These are phyloP conservation scores for Parambassis ranga DNA, from an alignment of 2,797 vertebrate species.

Conservation along the genomic window DNA sequence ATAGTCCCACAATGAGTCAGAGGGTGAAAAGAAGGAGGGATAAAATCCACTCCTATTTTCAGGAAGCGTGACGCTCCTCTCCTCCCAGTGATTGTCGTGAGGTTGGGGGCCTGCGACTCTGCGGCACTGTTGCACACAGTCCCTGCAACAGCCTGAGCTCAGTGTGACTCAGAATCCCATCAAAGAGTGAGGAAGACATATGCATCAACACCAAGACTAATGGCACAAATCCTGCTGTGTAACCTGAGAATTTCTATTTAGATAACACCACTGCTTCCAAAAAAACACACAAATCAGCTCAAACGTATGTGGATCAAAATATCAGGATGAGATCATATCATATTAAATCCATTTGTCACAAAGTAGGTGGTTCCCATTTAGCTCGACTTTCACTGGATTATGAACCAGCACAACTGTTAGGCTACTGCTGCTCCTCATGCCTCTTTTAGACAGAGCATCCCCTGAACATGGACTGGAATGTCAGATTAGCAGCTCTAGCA, in stretches of 20 bases:
- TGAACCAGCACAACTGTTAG: constrained; percentile 17
- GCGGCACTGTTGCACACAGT: constrained; percentile 35
- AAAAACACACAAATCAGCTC: no score
- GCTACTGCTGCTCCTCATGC: constrained; percentile 13
- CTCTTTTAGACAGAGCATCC: constrained; percentile 58
- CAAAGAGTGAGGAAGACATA: constrained; percentile 9
- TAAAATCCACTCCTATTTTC: constrained; percentile 72
- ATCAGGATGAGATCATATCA: no score
- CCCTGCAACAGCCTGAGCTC: constrained; percentile 26
- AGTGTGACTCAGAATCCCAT: constrained; percentile 13
- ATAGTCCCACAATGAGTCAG: constrained; percentile 78
- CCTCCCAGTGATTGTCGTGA: constrained; percentile 53
- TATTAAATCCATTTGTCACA: no score
- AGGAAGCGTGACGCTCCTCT: constrained; percentile 41
- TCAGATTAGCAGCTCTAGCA: constrained; percentile 53
- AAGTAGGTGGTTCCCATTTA: constrained; percentile 35
- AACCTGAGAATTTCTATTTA: no score
- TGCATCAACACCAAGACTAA: not conserved
- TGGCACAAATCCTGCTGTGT: no score
- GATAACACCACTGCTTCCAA: no score
- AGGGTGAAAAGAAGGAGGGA: constrained; percentile 62
- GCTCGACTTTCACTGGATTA: constrained; percentile 38
- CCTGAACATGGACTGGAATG: constrained; percentile 33
- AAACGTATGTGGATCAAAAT: no score
- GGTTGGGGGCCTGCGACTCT: constrained; percentile 3